Evolutionary conservation across 1,140 invertebrate genomes (phyloP).

Genomic region (Hydropsyche tenuis): DNA sequence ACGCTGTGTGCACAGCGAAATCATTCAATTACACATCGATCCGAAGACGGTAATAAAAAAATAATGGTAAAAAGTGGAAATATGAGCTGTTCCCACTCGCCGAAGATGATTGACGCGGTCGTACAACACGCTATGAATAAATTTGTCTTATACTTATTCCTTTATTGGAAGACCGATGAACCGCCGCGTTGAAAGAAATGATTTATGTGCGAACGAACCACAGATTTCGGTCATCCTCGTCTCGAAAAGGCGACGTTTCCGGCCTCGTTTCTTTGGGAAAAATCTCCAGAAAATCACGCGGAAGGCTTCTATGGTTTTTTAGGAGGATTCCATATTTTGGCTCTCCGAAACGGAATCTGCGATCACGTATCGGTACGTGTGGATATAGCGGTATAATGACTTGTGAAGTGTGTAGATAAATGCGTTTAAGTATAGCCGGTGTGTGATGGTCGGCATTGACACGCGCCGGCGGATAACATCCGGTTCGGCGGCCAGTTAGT

Average conservation of each 20-base stretch:
- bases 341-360: too few relatives aligned
- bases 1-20: conserved; percentile 4
- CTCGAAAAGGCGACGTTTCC: too few relatives aligned
- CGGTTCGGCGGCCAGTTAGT: conserved; percentile 25
- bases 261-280: too few relatives aligned
- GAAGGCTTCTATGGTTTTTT: too few relatives aligned
- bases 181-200: conserved; percentile 39
- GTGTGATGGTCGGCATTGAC: conserved; percentile 33
- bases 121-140: conserved; percentile 37
- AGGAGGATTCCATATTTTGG: too few relatives aligned
- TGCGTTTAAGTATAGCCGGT: conserved; percentile 12
- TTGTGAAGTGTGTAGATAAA: conserved; percentile 32
- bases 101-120: conserved; percentile 36
- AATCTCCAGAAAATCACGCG: too few relatives aligned
- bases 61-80: conserved; percentile 36
- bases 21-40: conserved; percentile 27
- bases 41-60: conserved; percentile 14
- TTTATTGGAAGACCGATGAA: conserved; percentile 24
- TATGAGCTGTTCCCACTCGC: conserved; percentile 2
- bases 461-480: conserved; percentile 33
- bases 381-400: conserved; percentile 19
- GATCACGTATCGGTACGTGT: too few relatives aligned
- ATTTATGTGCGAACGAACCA: conserved; percentile 44
- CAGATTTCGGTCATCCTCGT: not conserved
- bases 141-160: conserved; percentile 28